Evolutionary conservation across 2,113 vertebrate species (phyloP).

Genomic region (Myotis yumanensis): DNA sequence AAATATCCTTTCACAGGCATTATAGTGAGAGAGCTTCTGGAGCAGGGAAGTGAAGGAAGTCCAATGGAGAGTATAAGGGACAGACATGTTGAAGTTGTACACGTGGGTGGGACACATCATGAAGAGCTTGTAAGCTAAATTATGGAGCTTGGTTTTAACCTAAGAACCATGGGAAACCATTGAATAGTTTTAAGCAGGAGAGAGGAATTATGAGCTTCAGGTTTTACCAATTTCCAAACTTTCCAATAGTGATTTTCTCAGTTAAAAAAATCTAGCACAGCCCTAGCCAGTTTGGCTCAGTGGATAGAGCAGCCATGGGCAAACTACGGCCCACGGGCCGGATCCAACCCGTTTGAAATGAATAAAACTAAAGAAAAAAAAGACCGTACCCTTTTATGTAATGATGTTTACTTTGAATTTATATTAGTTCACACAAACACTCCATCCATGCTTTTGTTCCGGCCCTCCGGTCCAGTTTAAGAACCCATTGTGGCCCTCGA

Average conservation of each 20-base stretch:
- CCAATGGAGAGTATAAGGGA: neutral
- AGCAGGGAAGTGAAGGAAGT: neutral
- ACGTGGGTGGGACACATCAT: neutral
- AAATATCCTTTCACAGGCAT: neutral
- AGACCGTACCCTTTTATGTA: too few relatives aligned
- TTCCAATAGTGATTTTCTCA: neutral
- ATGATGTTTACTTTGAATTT: too few relatives aligned
- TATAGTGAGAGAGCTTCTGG: neutral
- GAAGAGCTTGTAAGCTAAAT: neutral
- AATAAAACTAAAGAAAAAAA: too few relatives aligned
- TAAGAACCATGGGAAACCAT: neutral
- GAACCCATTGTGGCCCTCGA: too few relatives aligned
- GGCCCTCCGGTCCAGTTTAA: too few relatives aligned
- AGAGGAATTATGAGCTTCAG: neutral
- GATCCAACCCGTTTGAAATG: too few relatives aligned
- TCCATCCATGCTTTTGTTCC: too few relatives aligned
- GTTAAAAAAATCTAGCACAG: neutral
- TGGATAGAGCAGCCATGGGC: too few relatives aligned
- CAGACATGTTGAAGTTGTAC: neutral
- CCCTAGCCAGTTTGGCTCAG: too few relatives aligned
- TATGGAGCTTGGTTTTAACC: neutral
- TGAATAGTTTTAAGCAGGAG: neutral
- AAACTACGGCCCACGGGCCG: too few relatives aligned
- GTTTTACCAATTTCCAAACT: neutral
- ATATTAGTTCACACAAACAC: too few relatives aligned